Base-by-base conservation (phyloP, 53 echinoderm and acorn worm genomes). In the Temnopleurus reevesii region DNA sequence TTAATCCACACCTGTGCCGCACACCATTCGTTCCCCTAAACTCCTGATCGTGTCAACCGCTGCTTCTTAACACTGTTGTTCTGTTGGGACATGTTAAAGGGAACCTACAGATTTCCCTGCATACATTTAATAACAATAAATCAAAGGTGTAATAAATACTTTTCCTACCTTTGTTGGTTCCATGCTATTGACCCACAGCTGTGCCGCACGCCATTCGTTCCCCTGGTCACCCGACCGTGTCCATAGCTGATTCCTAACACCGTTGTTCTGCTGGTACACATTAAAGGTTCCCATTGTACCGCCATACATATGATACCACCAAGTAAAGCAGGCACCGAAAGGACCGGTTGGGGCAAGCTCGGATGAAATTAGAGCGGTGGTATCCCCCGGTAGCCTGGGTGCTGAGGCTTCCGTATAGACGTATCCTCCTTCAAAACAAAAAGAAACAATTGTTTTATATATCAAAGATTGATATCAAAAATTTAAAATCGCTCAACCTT, bases 271-370 rank as follows among this genome's bases (percentile, higher is more conserved):
- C 24, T 64, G 64, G 63, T 91, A 91, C 43, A 93, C 89, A 55
- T 91, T 83, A 30, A 93, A 91, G 83, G 89, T 89, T 47, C 93
- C 93, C 93, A 93, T 93, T 25, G 91, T 93, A 30, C 89, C 71
- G 1, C 97, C 97, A 36, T 76, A 95, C 94, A 97, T 92, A 59
- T 97, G 97, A 76, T 97, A 97, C 97, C 97, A 97, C 91, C 95
- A 95, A 44, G 76, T 82, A 31, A 97, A 76, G 58, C 97, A 97
- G 0, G 53, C 55, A 31, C 89, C 89, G 28, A 17, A 28, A n/a
- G 45, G 59, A 26, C 63, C 88, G 28, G 81, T 80, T 0, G 89
- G 92, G 12, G 51, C 44, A 41, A 92, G 46, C 12, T 90, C 54
- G 1, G 91, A 89, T 0, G 95, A 93, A 2, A 66, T 89, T 17